Evolutionary conservation across 2,888 invertebrate species (phyloP).

Genomic region (Himalopsyche tibetana): DNA sequence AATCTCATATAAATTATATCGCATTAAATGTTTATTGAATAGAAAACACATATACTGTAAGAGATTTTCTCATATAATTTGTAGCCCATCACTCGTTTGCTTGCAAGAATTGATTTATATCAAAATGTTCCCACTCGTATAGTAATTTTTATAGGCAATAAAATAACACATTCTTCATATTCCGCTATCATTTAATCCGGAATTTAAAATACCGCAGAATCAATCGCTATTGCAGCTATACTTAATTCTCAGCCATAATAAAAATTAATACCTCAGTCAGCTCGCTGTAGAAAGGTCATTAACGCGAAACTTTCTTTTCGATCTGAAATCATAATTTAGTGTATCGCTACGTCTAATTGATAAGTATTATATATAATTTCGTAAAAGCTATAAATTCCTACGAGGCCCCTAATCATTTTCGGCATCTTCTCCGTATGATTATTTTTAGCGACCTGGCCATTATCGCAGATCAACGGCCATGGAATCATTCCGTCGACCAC

Average conservation of each 20-base stretch:
- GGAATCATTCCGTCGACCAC: background rate
- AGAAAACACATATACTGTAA: too few species aligned
- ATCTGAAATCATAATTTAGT: conserved; percentile 53
- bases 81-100: too few species aligned
- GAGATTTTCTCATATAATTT: too few species aligned
- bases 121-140: conserved; percentile 5
- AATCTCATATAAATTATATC: too few species aligned
- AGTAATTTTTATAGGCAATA: background rate
- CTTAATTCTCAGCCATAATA: background rate
- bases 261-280: conserved; percentile 36
- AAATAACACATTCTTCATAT: conserved; percentile 25
- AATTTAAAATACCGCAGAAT: conserved; percentile 37
- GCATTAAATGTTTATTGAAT: too few species aligned
- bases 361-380: conserved; percentile 39
- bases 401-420: conserved; percentile 52
- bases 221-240: background rate
- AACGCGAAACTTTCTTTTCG: conserved; percentile 55
- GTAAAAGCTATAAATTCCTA: conserved; percentile 51
- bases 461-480: conserved; percentile 46
- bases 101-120: conserved; percentile 9
- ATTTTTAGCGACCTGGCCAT: conserved; percentile 47
- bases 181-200: conserved; percentile 19
- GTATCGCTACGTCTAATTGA: conserved; percentile 48
- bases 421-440: conserved; percentile 48
- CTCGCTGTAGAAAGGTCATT: conserved; percentile 49